Evolutionary conservation across 1,140 invertebrate genomes (phyloP).

Genomic region (Scaptomyza montana): DNA sequence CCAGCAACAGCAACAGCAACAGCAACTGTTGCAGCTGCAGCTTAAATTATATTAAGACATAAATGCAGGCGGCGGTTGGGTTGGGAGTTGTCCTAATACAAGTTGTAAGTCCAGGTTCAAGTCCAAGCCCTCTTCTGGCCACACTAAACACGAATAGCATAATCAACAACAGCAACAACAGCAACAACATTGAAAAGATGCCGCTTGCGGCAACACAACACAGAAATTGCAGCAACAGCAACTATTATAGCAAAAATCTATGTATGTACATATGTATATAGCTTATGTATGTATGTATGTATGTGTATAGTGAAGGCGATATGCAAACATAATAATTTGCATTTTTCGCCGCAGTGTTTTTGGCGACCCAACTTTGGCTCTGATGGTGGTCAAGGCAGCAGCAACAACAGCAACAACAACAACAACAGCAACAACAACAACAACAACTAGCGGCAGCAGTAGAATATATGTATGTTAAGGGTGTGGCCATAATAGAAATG

Average conservation of each 20-base stretch:
- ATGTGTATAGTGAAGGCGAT: constrained; percentile 30
- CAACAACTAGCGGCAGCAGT: constrained; percentile 10
- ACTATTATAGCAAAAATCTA: constrained; percentile 13
- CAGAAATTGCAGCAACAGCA: constrained; percentile 12
- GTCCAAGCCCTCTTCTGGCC: not conserved
- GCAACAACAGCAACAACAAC: constrained; percentile 12
- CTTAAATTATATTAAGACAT: constrained; percentile 62
- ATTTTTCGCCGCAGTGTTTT: constrained; percentile 52
- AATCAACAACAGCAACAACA: constrained; percentile 8
- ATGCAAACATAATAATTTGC: constrained; percentile 56
- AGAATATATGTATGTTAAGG: constrained; percentile 29
- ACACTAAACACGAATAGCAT: not conserved
- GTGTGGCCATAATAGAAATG: constrained; percentile 60
- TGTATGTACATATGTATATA: not conserved
- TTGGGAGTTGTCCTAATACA: constrained; percentile 2
- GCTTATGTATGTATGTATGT: constrained; percentile 1
- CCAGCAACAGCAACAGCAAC: not conserved
- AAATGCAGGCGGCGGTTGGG: constrained; percentile 27
- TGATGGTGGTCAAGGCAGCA: constrained; percentile 48
- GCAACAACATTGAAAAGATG: constrained; percentile 35
- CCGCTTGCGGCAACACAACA: constrained; percentile 27
- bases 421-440: constrained; percentile 25
- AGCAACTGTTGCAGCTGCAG: constrained; percentile 21
- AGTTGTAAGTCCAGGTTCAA: not conserved
- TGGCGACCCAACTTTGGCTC: constrained; percentile 20